Percentiles rank a stretch among this genome's conserved stretches.
Conservation (phyloP, 2,797 vertebrate species). For the Anas georgica region DNA sequence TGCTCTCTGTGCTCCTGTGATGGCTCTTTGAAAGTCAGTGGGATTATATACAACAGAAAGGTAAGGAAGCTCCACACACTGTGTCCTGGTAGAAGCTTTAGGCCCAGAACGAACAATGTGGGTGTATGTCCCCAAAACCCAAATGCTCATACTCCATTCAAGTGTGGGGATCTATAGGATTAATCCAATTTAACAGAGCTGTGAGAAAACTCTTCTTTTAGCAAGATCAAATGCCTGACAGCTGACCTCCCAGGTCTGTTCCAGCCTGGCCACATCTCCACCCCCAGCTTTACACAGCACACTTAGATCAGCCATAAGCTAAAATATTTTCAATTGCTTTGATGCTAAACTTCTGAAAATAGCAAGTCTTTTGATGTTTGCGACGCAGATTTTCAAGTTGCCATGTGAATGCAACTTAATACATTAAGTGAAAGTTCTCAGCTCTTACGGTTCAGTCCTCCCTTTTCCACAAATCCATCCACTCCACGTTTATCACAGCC, state of each 20-base stretch:
- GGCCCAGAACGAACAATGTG: not conserved
- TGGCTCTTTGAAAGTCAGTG: not conserved
- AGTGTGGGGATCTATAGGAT: not conserved
- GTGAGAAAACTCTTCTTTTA: conserved; percentile 60
- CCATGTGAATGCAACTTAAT: conserved; percentile 7
- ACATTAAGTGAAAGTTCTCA: not conserved
- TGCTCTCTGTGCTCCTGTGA: not conserved
- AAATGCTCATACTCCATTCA: not conserved
- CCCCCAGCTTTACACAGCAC: conserved; percentile 1
- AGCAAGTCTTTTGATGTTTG: conserved; percentile 27
- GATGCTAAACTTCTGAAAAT: conserved; percentile 50
- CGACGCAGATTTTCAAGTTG: not conserved
- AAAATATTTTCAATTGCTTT: conserved; percentile 33
- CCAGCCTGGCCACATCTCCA: not conserved
- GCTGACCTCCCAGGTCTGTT: conserved; percentile 30
- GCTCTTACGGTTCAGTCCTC: not conserved
- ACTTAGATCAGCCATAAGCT: not conserved
- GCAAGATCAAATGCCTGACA: conserved; percentile 53
- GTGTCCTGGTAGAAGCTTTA: not conserved
- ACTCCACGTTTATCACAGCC: not conserved
- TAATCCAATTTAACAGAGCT: conserved; percentile 14
- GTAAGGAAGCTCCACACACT: not conserved
- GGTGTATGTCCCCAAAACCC: not conserved
- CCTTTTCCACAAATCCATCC: not conserved
- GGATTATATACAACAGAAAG: not conserved